Conservation (phyloP, 2,797 vertebrate species). For the Oryzias sinensis region DNA sequence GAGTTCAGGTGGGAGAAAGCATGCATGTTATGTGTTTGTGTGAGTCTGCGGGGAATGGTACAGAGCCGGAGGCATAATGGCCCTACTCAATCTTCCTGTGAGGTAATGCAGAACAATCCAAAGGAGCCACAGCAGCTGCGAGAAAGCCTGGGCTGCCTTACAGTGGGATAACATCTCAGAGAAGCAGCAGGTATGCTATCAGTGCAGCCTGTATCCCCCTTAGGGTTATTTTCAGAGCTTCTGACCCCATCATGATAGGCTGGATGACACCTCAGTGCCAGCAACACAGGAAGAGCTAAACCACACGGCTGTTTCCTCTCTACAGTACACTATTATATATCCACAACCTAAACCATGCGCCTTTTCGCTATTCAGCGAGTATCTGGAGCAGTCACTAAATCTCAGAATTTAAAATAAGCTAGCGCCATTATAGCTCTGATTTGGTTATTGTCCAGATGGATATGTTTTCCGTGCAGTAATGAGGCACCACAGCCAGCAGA, state of each 20-base stretch:
- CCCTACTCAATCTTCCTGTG: slow-evolving; percentile 68
- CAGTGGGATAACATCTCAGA: slow-evolving; percentile 55
- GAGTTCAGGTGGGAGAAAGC: slow-evolving; percentile 42
- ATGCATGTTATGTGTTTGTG: slow-evolving; percentile 22
- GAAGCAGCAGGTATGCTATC: slow-evolving; percentile 66
- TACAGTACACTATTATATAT: slow-evolving; percentile 29
- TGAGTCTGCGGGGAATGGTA: slow-evolving; percentile 53
- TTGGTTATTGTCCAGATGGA: too few relatives aligned
- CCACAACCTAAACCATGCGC: slow-evolving; percentile 20
- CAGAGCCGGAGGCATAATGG: slow-evolving; percentile 64
- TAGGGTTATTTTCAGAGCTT: slow-evolving; percentile 60
- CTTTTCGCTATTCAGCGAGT: slow-evolving; percentile 6
- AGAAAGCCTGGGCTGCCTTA: slow-evolving; percentile 31
- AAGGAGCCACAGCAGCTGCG: slow-evolving; percentile 48
- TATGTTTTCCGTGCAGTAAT: too few relatives aligned
- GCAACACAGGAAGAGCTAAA: slow-evolving; percentile 46
- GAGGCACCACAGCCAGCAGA: too few relatives aligned
- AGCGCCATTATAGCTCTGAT: too few relatives aligned
- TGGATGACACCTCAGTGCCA: slow-evolving; percentile 48
- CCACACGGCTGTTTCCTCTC: slow-evolving; percentile 33
- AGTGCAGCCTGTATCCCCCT: slow-evolving; percentile 50
- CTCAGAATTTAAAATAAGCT: too few relatives aligned
- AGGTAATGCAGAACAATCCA: slow-evolving; percentile 61
- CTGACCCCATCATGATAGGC: slow-evolving; percentile 56
- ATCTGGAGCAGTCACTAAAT: too few relatives aligned